Conservation (phyloP, 2,797 vertebrate genomes). For the Catharus ustulatus region DNA sequence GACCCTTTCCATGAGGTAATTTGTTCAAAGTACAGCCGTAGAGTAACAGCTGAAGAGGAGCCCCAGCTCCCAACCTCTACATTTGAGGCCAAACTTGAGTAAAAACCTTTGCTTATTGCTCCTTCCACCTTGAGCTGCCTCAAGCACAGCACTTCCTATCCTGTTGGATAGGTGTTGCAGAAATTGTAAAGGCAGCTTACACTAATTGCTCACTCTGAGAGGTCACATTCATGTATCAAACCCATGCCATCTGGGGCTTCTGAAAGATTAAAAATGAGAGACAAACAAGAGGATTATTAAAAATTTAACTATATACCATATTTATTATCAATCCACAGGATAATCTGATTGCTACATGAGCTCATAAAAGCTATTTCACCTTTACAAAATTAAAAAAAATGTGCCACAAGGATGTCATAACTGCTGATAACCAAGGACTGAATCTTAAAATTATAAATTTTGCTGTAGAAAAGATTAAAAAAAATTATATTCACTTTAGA, state of each 20-base stretch:
- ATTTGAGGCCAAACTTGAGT: neutral
- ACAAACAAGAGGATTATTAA: slow-evolving; percentile 74
- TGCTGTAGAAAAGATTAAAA: slow-evolving; percentile 88
- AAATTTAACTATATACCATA: slow-evolving; percentile 84
- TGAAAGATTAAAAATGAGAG: slow-evolving; percentile 62
- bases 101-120: neutral
- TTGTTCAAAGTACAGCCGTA: neutral
- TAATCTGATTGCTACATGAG: slow-evolving; percentile 86
- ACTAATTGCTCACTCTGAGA: neutral
- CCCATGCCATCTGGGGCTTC: neutral
- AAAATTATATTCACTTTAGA: slow-evolving; percentile 86
- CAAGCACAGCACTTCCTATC: neutral
- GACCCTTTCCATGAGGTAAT: neutral
- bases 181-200: neutral
- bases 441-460: slow-evolving; percentile 88
- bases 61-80: neutral
- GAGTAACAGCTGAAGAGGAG: neutral
- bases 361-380: slow-evolving; percentile 85
- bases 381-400: slow-evolving; percentile 85
- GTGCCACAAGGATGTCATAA: slow-evolving; percentile 82
- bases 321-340: slow-evolving; percentile 88
- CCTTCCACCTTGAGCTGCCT: neutral
- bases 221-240: neutral
- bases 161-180: neutral
- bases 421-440: slow-evolving; percentile 81